Evolutionary conservation across 1,140 invertebrate genomes (phyloP), one percentile per base, ranked within the genome.

Genomic region (Aphidius ervi): DNA sequence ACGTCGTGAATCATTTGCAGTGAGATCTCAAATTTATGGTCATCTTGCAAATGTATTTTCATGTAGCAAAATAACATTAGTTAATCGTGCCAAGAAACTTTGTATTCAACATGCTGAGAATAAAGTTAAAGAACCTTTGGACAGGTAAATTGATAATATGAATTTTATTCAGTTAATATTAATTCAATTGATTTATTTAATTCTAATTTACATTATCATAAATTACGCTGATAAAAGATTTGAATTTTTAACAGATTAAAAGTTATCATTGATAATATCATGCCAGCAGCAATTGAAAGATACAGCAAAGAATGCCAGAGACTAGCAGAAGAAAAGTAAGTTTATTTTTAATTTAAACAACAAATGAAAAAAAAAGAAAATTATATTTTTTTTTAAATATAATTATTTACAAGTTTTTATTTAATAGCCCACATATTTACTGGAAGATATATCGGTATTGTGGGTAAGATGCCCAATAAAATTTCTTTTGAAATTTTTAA

Each of bases 11-110:
- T 73, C 79, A 45, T 77, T 79, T 9, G 67, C 58, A 20, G 49
- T 71, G 46, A 82, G 84, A 65, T 73, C 83, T 56, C 82, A 85
- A 55, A 77, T 82, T 6, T 90, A 87, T 67, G 80, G 78, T 61
- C 84, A 90, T 74, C 74, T 90, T 47, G 82, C 86, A 4, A 77
- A 79, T 6, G 86, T 83, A 72, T 73, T 89, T 48, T 83, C 84
- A 39, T 87, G 85, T 72, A 84, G 83, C n/a, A 89, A 88, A 75
- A 82, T 86, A 50, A 87, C 86, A 4, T 73, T 90, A 40, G 75
- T 85, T 23, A 87, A 85, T 67, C 79, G 87, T 55, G 85, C 85
- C 23, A 89, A 88, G 70, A 87, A 85, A 69, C 74, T 89, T 9
- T 76, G 83, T 45, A 69, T 85, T 3, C 82, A 85, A 58, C 81